Evolutionary conservation across 2,113 vertebrate genomes (phyloP), one percentile per base, ranked within the genome.

Genomic region (Thomomys bottae): DNA sequence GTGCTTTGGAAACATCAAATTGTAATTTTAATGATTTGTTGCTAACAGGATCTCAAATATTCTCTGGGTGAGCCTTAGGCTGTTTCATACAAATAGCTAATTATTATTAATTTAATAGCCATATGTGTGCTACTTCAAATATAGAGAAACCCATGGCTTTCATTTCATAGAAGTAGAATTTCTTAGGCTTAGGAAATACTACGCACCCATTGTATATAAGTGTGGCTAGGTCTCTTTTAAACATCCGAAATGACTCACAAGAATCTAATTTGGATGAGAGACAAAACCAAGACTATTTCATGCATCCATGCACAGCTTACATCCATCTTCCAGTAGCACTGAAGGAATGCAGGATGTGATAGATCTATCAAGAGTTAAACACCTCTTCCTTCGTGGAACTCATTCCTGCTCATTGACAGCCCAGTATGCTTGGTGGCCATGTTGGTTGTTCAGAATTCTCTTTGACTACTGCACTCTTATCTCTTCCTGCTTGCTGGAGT

Each of bases 31-130:
- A 73, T 88, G 86, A 38, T 23, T 20, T 78, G 8, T 63, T 57
- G 68, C 23, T 40, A 85, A 17, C 8, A 20, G 3, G n/a, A 72
- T 82, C 28, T 8, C 8, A 87, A 57, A 83, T 90, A 70, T 59
- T 92, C 71, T 67, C n/a, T 88, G 79, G 75, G 11, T 7, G 42
- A 83, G 38, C 66, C 21, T 66, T 54, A 88, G 84, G 42, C 5
- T 81, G 5, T 90, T 91, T 86, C 54, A 67, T n/a, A n/a, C n/a
- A n/a, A n/a, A n/a, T 72, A 89, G 40, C 21, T 66, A 64, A 70
- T 34, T 4, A 8, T 49, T 79, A 57, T 66, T 84, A 83, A 91
- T 75, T 38, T 87, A 54, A 38, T 38, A 11, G 45, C 45, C 45
- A 49, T 49, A 49, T 49, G 45, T 49, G 45, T 49, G 45, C 45